Evolutionary conservation across 2,888 invertebrate species (phyloP).

Genomic region (Nycteola revayana): DNA sequence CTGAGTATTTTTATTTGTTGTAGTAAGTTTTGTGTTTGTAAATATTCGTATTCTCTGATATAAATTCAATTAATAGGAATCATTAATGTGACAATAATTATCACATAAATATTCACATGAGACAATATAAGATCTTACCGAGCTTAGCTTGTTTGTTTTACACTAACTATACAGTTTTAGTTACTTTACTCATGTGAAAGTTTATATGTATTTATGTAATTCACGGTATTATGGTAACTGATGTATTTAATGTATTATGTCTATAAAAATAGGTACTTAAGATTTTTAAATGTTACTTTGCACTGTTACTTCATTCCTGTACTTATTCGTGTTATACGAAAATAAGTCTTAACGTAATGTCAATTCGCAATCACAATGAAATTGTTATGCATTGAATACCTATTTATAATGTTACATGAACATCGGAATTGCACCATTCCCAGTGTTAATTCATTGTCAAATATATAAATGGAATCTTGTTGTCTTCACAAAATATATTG

Average conservation of each 20-base stretch:
- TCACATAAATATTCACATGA: slow-evolving; percentile 63
- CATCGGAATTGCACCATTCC: too few relatives aligned
- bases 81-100: slow-evolving; percentile 76
- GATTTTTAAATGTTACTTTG: slow-evolving; percentile 27
- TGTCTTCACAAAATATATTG: too few relatives aligned
- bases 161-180: slow-evolving; percentile 11
- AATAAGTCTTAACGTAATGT: slow-evolving; percentile 24
- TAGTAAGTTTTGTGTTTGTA: slow-evolving; percentile 29
- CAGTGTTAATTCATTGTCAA: too few relatives aligned
- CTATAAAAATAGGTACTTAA: slow-evolving; percentile 11
- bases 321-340: slow-evolving; percentile 24
- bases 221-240: slow-evolving; percentile 15
- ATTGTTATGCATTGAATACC: slow-evolving; percentile 12
- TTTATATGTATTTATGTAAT: not conserved
- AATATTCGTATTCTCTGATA: slow-evolving; percentile 32
- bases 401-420: too few relatives aligned
- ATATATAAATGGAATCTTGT: too few relatives aligned
- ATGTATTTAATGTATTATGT: slow-evolving; percentile 20
- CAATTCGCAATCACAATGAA: slow-evolving; percentile 28
- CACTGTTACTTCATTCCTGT: slow-evolving; percentile 28
- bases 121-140: slow-evolving; percentile 66
- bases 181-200: slow-evolving; percentile 12
- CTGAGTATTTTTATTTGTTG: slow-evolving; percentile 25
- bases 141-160: slow-evolving; percentile 60
- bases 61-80: slow-evolving; percentile 42